Percentiles rank a stretch among this genome's conserved stretches.
phyloP scores from a whole-genome alignment of 2,797 vertebrate genomes.

The Brachyalestes nurse region DNA sequence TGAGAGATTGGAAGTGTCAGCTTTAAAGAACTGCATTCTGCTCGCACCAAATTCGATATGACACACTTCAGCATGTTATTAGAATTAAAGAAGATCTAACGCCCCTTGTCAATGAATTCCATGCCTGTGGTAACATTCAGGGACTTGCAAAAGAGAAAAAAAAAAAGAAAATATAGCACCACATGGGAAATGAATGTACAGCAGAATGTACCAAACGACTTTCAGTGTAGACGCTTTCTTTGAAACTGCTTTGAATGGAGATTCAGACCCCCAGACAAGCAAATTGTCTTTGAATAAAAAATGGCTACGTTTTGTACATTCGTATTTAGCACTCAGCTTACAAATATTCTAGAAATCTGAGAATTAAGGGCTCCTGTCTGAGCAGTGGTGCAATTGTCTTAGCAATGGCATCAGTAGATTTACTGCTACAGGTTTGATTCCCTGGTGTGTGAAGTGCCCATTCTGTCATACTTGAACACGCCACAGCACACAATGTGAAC shows the following conservation, averaged over 20 bases:
- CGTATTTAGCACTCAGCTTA: neutral
- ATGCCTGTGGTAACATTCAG: constrained; percentile 2
- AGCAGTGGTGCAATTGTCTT: too few relatives aligned
- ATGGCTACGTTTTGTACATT: neutral
- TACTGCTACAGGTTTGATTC: too few relatives aligned
- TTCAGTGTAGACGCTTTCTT: neutral
- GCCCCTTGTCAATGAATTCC: constrained; percentile 13
- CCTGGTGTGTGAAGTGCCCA: too few relatives aligned
- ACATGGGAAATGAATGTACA: neutral
- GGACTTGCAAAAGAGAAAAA: neutral
- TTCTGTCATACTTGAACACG: too few relatives aligned
- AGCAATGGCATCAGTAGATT: too few relatives aligned
- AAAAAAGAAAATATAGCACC: neutral
- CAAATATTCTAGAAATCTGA: too few relatives aligned
- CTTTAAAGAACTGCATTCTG: neutral
- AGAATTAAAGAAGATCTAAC: constrained; percentile 34
- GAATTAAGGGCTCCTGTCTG: too few relatives aligned
- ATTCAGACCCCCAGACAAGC: neutral
- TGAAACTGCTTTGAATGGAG: neutral
- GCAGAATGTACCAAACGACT: neutral
- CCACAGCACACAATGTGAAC: too few relatives aligned
- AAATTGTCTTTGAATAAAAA: neutral
- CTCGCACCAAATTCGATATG: constrained; percentile 15
- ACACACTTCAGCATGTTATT: constrained; percentile 28
- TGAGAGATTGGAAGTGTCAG: neutral